These are phyloP conservation scores for Venusia cambrica DNA, from an alignment of 2,888 invertebrate species.

Conservation along the genomic window DNA sequence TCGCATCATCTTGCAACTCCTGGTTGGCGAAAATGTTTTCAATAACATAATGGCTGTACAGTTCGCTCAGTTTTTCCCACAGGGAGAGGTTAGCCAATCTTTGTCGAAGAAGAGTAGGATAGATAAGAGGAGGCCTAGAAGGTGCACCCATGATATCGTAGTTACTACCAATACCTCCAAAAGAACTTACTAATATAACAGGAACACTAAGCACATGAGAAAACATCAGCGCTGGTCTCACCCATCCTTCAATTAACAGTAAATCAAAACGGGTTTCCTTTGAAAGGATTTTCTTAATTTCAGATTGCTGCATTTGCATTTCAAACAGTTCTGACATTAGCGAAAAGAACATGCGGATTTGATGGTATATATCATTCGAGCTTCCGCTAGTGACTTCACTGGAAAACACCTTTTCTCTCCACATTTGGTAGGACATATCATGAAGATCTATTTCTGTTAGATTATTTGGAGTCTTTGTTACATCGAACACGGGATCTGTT, in stretches of 20 bases:
- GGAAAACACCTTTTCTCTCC: too few relatives aligned
- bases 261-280: slow-evolving; percentile 28
- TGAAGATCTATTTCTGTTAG: too few relatives aligned
- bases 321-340: slow-evolving; percentile 17
- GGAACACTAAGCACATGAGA: slow-evolving; percentile 29
- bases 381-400: slow-evolving; percentile 16
- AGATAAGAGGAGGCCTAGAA: slow-evolving; percentile 10
- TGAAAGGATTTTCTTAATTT: slow-evolving; percentile 17
- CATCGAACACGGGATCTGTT: too few relatives aligned
- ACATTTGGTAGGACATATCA: too few relatives aligned
- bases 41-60: slow-evolving; percentile 15
- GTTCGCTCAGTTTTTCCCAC: slow-evolving; percentile 20
- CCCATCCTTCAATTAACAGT: slow-evolving; percentile 30
- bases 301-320: slow-evolving; percentile 17
- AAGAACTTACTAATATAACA: slow-evolving; percentile 29
- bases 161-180: slow-evolving; percentile 8
- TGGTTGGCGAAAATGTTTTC: slow-evolving; percentile 5
- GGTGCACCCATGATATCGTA: slow-evolving; percentile 21
- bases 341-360: slow-evolving; percentile 10
- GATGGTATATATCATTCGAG: slow-evolving; percentile 7
- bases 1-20: slow-evolving; percentile 19
- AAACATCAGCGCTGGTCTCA: slow-evolving; percentile 24
- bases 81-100: slow-evolving; percentile 16
- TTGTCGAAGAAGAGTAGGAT: slow-evolving; percentile 11
- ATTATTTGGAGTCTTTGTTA: too few relatives aligned